Evolutionary conservation across 35 echinoderm and acorn worm species (phyloP).

Genomic region (Heliocidaris tuberculata): DNA sequence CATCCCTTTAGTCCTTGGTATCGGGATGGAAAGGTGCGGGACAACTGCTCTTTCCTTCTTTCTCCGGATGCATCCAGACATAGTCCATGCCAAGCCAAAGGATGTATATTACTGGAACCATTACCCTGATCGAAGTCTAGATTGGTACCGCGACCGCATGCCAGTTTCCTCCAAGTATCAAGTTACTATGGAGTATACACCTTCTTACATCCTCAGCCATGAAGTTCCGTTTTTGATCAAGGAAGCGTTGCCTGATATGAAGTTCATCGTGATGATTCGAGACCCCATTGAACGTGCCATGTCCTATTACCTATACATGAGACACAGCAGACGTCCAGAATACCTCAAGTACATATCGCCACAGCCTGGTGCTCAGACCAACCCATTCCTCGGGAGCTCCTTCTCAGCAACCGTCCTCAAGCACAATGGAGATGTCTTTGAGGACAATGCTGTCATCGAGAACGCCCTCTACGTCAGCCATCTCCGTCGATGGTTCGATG

Average conservation of each 20-base stretch:
- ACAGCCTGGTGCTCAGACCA: not conserved
- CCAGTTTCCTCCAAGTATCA: slow-evolving; percentile 43
- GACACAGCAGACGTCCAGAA: not conserved
- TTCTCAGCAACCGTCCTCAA: slow-evolving; percentile 47
- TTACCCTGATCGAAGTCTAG: not conserved
- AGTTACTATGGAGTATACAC: slow-evolving; percentile 55
- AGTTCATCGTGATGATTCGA: slow-evolving; percentile 64
- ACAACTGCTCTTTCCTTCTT: slow-evolving; percentile 56
- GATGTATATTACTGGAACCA: slow-evolving; percentile 27
- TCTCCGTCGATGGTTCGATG: slow-evolving; percentile 48
- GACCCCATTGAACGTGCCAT: slow-evolving; percentile 59
- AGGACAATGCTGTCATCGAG: slow-evolving; percentile 42
- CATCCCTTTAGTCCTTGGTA: slow-evolving; percentile 51
- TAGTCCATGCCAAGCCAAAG: not conserved
- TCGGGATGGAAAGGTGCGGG: slow-evolving; percentile 64
- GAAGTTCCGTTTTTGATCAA: slow-evolving; percentile 32
- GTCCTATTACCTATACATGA: slow-evolving; percentile 57
- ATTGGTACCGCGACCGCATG: slow-evolving; percentile 54
- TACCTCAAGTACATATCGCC: not conserved
- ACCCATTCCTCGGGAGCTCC: not conserved
- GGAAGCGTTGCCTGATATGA: slow-evolving; percentile 20
- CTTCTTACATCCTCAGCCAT: slow-evolving; percentile 49
- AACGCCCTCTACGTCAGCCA: slow-evolving; percentile 37
- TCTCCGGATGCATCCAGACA: slow-evolving; percentile 46
- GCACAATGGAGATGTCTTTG: slow-evolving; percentile 11